Base-by-base conservation (phyloP, 2,113 vertebrate genomes). In the Esox niger region DNA sequence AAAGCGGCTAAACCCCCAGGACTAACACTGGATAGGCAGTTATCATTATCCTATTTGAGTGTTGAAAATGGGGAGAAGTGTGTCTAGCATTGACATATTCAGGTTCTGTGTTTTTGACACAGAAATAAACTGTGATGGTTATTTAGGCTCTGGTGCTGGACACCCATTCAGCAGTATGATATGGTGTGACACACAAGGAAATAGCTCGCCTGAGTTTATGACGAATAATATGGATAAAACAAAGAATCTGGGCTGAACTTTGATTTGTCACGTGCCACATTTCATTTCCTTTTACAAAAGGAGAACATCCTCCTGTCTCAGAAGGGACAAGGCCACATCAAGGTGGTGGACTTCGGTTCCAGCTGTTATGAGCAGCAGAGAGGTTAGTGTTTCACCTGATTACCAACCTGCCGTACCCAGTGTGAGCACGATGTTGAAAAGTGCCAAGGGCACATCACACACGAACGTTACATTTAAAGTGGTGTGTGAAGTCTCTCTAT, bases 321-420 rank as follows among this genome's bases (percentile, higher is more conserved):
- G 75, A 91, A 90, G 77, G 96, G 94, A 7, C 95, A 95, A 30
- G 90, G 94, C 27, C 94, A 94, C 71, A 94, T 98, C 78, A 98
- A 98, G 87, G 96, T 98, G 69, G 95, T 97, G 66, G 96, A 98
- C 84, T 97, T 98, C 89, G 96, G 96, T 73, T 97, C 95, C 59
- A 97, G 96, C 80, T 98, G 96, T 81, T 97, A 95, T 64, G 95
- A 96, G 82, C 90, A 97, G 76, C 94, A 97, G 86, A 94, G 93
- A 89, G 94, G 95, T 97, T 76, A 83, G 85, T 70, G 75, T 33
- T 55, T 21, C 27, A n/a, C 11, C 3, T 1, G 57, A 32, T 60
- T n/a, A 25, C 29, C 8, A 21, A 25, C 32, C 25, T 67, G 21
- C 29, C 8, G 6, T 1, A 9, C 30, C 13, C 8, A 47, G 29